These are phyloP conservation scores for Atherix ibis DNA, from an alignment of 2,888 invertebrate species.

Conservation along the genomic window DNA sequence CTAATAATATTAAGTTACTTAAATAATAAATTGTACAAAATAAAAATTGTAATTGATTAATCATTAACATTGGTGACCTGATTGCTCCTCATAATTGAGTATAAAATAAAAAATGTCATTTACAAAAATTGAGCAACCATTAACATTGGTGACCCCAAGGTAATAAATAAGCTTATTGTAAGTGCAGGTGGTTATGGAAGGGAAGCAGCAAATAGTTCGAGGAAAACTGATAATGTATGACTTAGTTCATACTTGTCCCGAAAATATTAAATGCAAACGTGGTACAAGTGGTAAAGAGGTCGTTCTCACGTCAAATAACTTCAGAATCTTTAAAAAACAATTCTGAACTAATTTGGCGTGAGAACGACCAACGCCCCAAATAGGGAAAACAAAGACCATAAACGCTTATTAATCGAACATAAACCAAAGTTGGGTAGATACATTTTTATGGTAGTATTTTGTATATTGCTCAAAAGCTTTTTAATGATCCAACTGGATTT, in stretches of 20 bases:
- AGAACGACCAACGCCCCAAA: conserved; percentile 58
- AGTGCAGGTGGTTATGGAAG: background rate
- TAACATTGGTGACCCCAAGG: too few relatives aligned
- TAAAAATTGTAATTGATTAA: too few relatives aligned
- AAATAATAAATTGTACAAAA: too few relatives aligned
- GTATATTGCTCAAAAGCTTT: conserved; percentile 42
- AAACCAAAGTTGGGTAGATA: conserved; percentile 43
- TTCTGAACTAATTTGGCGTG: conserved; percentile 60
- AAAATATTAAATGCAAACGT: conserved; percentile 15
- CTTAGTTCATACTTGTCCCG: conserved; percentile 21
- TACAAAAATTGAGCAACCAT: too few relatives aligned
- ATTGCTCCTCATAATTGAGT: too few relatives aligned
- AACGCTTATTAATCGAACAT: conserved; percentile 42
- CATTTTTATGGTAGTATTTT: conserved; percentile 57
- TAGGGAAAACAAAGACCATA: conserved; percentile 47
- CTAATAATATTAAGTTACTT: too few relatives aligned
- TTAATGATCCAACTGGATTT: conserved; percentile 42
- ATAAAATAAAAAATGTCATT: too few relatives aligned
- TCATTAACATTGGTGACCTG: too few relatives aligned
- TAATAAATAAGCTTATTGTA: too few relatives aligned
- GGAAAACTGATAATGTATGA: conserved; percentile 23
- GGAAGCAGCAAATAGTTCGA: conserved; percentile 16
- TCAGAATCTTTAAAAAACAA: conserved; percentile 43
- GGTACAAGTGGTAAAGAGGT: conserved; percentile 38
- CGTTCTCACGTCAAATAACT: conserved; percentile 49